Conservation (phyloP, 2,113 vertebrate species). For the Macquaria australasica region DNA sequence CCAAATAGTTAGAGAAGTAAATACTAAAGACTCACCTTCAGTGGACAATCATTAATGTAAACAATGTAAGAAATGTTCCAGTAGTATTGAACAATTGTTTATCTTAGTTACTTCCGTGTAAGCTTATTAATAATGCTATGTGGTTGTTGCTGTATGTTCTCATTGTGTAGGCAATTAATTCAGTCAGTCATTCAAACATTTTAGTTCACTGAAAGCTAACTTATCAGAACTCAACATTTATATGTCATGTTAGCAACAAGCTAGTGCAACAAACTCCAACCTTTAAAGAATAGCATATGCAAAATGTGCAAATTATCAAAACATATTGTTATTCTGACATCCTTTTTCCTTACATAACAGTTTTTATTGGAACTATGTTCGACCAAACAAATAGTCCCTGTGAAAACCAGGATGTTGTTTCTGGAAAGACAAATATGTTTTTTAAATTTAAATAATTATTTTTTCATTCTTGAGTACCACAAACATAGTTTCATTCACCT, state of each 20-base stretch:
- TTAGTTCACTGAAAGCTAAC: background rate
- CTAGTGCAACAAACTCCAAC: background rate
- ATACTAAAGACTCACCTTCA: background rate
- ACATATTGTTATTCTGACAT: too few relatives aligned
- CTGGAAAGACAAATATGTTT: background rate
- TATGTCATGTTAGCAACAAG: background rate
- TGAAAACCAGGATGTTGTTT: background rate
- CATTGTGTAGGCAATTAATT: background rate
- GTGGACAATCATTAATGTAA: constrained; percentile 25
- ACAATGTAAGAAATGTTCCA: background rate
- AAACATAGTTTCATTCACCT: background rate
- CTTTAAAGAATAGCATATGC: background rate
- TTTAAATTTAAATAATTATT: background rate
- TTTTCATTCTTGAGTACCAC: background rate
- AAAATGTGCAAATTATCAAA: background rate
- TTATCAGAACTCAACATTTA: background rate
- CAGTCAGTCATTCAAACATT: background rate
- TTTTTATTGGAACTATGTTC: background rate
- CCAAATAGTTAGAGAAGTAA: background rate
- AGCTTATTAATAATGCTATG: background rate
- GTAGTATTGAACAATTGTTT: too few relatives aligned
- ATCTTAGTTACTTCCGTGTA: background rate
- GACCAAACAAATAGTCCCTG: background rate
- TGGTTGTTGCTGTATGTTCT: constrained; percentile 6
- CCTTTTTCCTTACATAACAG: too few relatives aligned